phyloP scores from a whole-genome alignment of 1,140 invertebrate genomes.

The Dendrolimus punctatus region DNA sequence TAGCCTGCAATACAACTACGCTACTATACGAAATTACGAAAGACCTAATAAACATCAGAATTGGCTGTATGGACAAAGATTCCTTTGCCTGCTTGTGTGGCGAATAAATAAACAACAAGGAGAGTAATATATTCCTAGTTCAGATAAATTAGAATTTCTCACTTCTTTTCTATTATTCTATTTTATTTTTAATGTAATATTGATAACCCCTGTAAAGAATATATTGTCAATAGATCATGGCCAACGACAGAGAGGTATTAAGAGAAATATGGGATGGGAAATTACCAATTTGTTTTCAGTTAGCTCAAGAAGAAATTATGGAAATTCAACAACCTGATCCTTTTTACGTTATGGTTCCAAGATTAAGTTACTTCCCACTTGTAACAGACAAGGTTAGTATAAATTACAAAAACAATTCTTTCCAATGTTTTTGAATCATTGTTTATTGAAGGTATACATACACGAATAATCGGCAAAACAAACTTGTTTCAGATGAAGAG shows the following conservation, averaged over 20 bases:
- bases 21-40: no score
- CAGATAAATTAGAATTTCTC: no score
- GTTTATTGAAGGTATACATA: no score
- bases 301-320: constrained; percentile 90
- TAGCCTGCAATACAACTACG: no score
- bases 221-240: constrained; percentile 73
- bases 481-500: constrained; percentile 81
- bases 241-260: constrained; percentile 93
- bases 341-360: constrained; percentile 95
- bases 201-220: not conserved
- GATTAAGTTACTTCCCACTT: constrained; percentile 96
- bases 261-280: constrained; percentile 96
- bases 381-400: constrained; percentile 92
- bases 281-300: constrained; percentile 91
- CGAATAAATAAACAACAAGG: no score
- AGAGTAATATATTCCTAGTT: no score
- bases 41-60: no score
- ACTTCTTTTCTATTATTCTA: no score
- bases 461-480: not conserved
- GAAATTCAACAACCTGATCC: constrained; percentile 91
- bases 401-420: not conserved
- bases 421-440: no score
- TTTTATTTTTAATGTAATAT: no score
- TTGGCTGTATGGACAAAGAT: no score
- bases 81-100: no score